These are phyloP conservation scores for Pachypanchax playfairii DNA, from an alignment of 2,113 vertebrate genomes.

Conservation along the genomic window DNA sequence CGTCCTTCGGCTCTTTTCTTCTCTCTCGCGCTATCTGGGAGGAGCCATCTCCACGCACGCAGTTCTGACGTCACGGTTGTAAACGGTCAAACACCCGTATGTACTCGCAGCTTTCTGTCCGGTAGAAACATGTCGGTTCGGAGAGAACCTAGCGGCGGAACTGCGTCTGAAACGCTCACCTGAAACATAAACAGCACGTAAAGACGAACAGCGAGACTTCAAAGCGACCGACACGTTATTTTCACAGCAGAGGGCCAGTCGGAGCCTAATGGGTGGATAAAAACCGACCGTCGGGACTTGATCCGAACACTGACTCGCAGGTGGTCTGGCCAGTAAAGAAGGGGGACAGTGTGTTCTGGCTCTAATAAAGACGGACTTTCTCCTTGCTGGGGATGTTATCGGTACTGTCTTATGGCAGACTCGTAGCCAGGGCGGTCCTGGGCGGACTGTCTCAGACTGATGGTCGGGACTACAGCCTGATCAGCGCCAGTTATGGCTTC, in stretches of 20 bases:
- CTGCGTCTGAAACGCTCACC: slow-evolving; percentile 27
- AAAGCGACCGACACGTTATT: not conserved
- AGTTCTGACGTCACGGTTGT: slow-evolving; percentile 41
- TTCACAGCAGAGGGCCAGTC: slow-evolving; percentile 12
- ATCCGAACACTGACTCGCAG: slow-evolving; percentile 37
- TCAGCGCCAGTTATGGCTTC: slow-evolving; percentile 96
- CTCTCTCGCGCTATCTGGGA: slow-evolving; percentile 11
- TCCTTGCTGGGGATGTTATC: slow-evolving; percentile 88
- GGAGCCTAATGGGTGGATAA: slow-evolving; percentile 59
- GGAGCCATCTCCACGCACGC: slow-evolving; percentile 1
- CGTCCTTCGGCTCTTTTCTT: not conserved
- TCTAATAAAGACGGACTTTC: slow-evolving; percentile 31
- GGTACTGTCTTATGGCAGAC: slow-evolving; percentile 95
- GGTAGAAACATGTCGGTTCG: slow-evolving; percentile 65
- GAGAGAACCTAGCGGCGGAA: slow-evolving; percentile 60
- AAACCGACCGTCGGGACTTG: slow-evolving; percentile 9
- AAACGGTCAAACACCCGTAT: slow-evolving; percentile 48
- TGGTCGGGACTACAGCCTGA: slow-evolving; percentile 92
- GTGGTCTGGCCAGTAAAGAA: slow-evolving; percentile 6
- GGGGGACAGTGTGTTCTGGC: slow-evolving; percentile 20
- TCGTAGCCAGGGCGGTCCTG: slow-evolving; percentile 96
- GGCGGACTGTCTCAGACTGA: slow-evolving; percentile 97
- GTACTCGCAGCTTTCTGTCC: slow-evolving; percentile 32
- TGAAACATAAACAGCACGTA: slow-evolving; percentile 43
- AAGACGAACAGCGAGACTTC: not conserved